Base-by-base conservation (phyloP, 2,888 invertebrate genomes). In the Reticulitermes lucifugus region DNA sequence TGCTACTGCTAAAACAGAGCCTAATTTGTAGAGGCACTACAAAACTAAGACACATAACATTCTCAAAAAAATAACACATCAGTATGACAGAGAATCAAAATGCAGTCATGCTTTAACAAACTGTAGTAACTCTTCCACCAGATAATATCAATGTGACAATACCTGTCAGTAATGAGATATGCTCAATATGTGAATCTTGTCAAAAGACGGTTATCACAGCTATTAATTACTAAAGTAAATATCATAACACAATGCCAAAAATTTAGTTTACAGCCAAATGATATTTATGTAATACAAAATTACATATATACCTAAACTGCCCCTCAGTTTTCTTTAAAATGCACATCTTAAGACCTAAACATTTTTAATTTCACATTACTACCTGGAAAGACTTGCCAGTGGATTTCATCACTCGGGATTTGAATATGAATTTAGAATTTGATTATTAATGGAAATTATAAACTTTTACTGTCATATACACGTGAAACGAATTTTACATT, bases 151-250 rank as follows among this genome's bases (percentile, higher is more conserved):
- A n/a, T 14, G 60, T 60, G 71, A 46, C 77, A 46, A 77, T 46
- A 46, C 77, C 77, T 77, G 77, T 41, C 73, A 41, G 35, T 5
- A 43, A n/a, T 77, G 46, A n/a, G 46, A 77, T 22, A 41, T 46
- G n/a, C 77, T 18, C 35, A 73, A 73, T 65, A 46, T 77, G 51
- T n/a, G 51, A 77, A 46, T 77, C 51, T 77, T 77, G 77, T 77
- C 46, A 77, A 46, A 46, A 77, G 21, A 77, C 51, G 77, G 43
- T 75, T 60, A n/a, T n/a, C 4, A 43, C 43, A 75, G 22, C 75
- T 43, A 35, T 43, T 35, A 75, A 21, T 43, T 21, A 25, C 75
- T n/a, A 22, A 75, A n/a, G 77, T 77, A 77, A 41, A 77, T 3
- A 65, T 65, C n/a, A 65, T n/a, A 65, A 65, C 65, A 65, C 22